Evolutionary conservation across 2,113 vertebrate genomes (phyloP), one percentile per base, ranked within the genome.

Genomic region (Campylorhamphus procurvoides): DNA sequence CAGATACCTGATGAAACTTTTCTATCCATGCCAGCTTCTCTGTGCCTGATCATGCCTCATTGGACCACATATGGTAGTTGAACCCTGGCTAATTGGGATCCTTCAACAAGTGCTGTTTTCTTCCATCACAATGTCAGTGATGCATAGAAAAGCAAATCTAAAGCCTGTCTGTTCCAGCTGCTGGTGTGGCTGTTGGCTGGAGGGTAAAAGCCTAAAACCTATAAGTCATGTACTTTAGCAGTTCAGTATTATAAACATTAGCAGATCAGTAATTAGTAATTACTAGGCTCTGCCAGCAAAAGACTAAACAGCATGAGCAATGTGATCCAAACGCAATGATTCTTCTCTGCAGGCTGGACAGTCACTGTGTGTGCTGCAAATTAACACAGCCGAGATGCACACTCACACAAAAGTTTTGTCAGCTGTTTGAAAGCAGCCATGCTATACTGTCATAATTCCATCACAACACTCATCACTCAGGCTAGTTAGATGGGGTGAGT

Each of bases 361-460:
- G 39, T 37, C 50, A 4, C 56, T 58, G 59, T 2, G 18, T 14
- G 35, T 35, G 37, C 73, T 46, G 60, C 64, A 47, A 81, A 74
- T 87, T 15, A 47, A 50, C 50, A 24, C 37, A 27, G 7, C 14
- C 0, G 3, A 55, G 68, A 35, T 9, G 24, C 59, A 20, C 6
- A 3, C n/a, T 66, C 4, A 0, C 66, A n/a, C 18, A 53, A n/a
- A 77, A 59, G 49, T 49, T 17, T 25, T 8, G 1, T 4, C 68
- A 47, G 89, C 72, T 81, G 77, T 28, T 37, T 31, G 12, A 71
- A 81, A 81, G 76, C 47, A 89, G 52, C 39, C 40, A 2, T 49
- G 42, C 76, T 39, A 9, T 27, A 17, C 0, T 74, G 50, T 25
- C 72, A 19, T 55, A 42, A 71, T 31, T 71, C 47, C 27, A 4